phyloP scores from a whole-genome alignment of 2,888 invertebrate species.

The Brachyopa scutellaris region DNA sequence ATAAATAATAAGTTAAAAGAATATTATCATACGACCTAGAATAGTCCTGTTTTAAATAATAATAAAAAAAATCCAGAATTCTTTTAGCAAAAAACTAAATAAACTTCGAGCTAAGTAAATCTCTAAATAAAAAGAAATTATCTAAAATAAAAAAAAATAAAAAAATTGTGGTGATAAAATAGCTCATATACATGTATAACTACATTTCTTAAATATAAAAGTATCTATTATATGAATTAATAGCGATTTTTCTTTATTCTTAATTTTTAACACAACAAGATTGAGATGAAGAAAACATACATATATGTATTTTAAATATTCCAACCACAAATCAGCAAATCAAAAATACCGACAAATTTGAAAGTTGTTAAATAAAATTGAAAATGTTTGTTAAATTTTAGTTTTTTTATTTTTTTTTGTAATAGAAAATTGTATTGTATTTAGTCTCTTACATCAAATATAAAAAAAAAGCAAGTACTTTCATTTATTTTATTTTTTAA shows the following conservation, averaged over 20 bases:
- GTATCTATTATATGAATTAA: slow-evolving; percentile 22
- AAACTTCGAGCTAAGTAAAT: background rate
- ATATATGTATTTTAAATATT: slow-evolving; percentile 19
- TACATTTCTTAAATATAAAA: slow-evolving; percentile 35
- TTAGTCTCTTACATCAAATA: slow-evolving; percentile 44
- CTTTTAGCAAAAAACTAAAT: slow-evolving; percentile 17
- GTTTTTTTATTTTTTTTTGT: background rate
- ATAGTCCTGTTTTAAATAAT: slow-evolving; percentile 30
- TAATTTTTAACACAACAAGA: background rate
- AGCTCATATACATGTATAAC: slow-evolving; percentile 54
- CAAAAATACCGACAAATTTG: too few relatives aligned
- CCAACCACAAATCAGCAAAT: slow-evolving; percentile 13
- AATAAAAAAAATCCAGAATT: background rate
- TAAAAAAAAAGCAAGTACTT: slow-evolving; percentile 37
- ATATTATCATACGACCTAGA: slow-evolving; percentile 19
- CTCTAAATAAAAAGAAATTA: slow-evolving; percentile 28
- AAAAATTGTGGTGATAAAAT: slow-evolving; percentile 69
- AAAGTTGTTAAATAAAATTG: background rate
- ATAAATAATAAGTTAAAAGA: slow-evolving; percentile 39
- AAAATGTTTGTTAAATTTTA: background rate
- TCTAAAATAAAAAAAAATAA: slow-evolving; percentile 22
- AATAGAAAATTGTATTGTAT: slow-evolving; percentile 17
- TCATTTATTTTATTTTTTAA: too few relatives aligned
- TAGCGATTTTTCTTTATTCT: slow-evolving; percentile 33
- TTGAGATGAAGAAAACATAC: background rate